Evolutionary conservation across 2,113 vertebrate genomes (phyloP), one percentile per base, ranked within the genome.

Genomic region (Pionites leucogaster): DNA sequence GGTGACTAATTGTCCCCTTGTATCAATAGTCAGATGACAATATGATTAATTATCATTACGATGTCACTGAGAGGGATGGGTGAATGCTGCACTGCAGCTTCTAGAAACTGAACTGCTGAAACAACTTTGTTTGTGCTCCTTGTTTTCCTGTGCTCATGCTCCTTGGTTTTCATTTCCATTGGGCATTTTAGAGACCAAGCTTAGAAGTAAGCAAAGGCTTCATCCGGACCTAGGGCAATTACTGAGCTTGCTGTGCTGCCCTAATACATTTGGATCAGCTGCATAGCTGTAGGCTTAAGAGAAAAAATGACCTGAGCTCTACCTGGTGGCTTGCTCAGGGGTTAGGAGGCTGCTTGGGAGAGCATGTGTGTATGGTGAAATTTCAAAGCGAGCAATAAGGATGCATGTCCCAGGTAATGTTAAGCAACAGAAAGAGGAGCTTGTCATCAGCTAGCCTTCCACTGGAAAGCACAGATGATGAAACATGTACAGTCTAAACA

Each of bases 341-440:
- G 16, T 37, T 11, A 10, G 10, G 35, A 69, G 13, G 12, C 28
- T 33, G 35, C 55, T 50, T 19, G 15, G 46, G 25, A 33, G 42
- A 37, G 13, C 2, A 2, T 19, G 52, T 49, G 39, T 0, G 3
- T 22, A 10, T 0, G 7, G 65, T 10, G 50, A 53, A 27, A 25
- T 82, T 47, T 78, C 27, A 55, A 42, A 65, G 57, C 31, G 33
- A 81, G 29, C 9, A 7, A 4, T 55, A 20, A 60, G 29, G 49
- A 12, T n/a, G 24, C 2, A 1, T 17, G 44, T 49, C 47, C 16
- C 20, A 35, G 33, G 63, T 37, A 18, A 41, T 3, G 47, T 47
- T 47, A 53, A 74, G 31, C 35, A 74, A 17, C 31, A 6, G 17
- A 18, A n/a, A 39, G 24, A 63, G 17, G 11, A 72, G n/a, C 23